A percentile compares a stretch with the other conserved stretches of the same genome.
These are phyloP conservation scores for Eulemur albifrons DNA, from an alignment of 2,797 vertebrate genomes.

Conservation along the genomic window DNA sequence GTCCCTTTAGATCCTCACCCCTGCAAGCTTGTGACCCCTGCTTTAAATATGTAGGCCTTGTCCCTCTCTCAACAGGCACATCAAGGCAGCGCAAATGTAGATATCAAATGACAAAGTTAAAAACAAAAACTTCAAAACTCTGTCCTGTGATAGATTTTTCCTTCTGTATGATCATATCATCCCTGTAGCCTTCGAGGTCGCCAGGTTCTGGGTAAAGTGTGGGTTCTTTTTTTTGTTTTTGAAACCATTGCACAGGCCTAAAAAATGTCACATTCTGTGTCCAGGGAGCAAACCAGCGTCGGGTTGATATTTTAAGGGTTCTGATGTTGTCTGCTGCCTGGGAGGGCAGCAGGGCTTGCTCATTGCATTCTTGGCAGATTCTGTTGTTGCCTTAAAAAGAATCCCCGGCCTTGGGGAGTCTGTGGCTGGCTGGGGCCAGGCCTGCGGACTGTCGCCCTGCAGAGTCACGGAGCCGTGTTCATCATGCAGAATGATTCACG, in stretches of 20 bases:
- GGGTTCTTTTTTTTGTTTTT: background rate
- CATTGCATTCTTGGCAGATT: constrained; percentile 32
- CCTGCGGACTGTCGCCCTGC: background rate
- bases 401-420: background rate
- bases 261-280: background rate
- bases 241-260: background rate
- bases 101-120: background rate
- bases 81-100: background rate
- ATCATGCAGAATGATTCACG: background rate
- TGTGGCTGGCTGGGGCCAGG: background rate
- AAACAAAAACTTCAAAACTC: constrained; percentile 10
- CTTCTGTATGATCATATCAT: background rate
- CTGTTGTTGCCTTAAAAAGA: constrained; percentile 45
- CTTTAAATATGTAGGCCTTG: background rate
- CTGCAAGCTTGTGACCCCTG: background rate
- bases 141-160: background rate
- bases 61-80: background rate
- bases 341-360: background rate
- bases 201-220: background rate
- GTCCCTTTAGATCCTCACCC: too few relatives aligned
- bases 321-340: background rate
- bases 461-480: background rate
- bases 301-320: constrained; percentile 51
- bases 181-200: background rate
- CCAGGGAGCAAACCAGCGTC: background rate